Base-by-base conservation (phyloP, 2,888 invertebrate species). In the Azorinus chamasolen region DNA sequence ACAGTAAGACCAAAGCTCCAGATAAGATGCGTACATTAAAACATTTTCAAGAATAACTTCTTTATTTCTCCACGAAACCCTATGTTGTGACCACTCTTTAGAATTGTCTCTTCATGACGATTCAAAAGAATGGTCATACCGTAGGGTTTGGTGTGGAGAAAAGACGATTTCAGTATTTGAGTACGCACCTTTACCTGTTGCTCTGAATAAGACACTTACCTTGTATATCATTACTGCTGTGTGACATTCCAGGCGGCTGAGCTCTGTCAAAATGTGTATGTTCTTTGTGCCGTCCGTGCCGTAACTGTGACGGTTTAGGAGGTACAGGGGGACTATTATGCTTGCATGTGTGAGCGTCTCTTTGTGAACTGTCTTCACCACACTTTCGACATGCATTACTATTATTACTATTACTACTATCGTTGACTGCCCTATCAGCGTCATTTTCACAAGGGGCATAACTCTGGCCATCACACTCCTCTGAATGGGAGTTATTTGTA, bases 311-410 rank as follows among this genome's bases (percentile, higher is more conserved):
- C 16, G 77, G 84, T 65, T 85, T 85, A 2, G 83, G 83, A 66
- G 85, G 85, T 79, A 85, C 73, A 39, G 83, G 78, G 8, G 85
- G 85, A 43, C 50, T 68, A 64, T 74, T 65, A 65, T 75, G 78
- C 65, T 75, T 72, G 51, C 81, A 75, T 22, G 46, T 45, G 20
- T 66, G 54, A 37, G n/a, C 58, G 43, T 65, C 65, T 22, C 55
- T 63, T 1, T 18, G 62, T 20, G 71, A 57, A 39, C 41, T 59
- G 22, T 63, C 62, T 39, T 65, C 78, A 41, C 78, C 74, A 65
- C 72, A 77, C 37, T 71, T 58, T 63, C 57, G 58, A 74, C 80
- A 81, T 20, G 46, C 48, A 39, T 50, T 32, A 57, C 57, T 59
- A 32, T 32, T 50, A 54, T 25, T 55, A 45, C 32, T 32, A 32